phyloP scores from a whole-genome alignment of 2,113 vertebrate genomes.

The Rallus limicola region DNA sequence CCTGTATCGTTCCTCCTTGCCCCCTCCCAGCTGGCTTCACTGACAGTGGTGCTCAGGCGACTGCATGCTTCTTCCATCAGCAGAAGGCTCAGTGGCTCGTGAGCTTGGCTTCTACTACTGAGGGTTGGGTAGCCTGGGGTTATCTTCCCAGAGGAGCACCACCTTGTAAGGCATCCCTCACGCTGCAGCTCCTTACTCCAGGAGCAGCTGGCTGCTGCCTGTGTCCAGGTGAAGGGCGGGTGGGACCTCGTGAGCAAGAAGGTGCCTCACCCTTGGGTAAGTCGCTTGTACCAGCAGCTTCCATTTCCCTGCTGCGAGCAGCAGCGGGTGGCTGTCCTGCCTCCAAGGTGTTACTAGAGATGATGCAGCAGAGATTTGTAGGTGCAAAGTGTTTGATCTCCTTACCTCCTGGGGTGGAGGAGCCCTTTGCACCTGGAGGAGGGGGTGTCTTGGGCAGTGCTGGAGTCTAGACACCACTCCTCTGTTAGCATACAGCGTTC shows the following conservation, averaged over 20 bases:
- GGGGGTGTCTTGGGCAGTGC: rapidly evolving
- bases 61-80: not conserved
- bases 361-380: not conserved
- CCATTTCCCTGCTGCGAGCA: not conserved
- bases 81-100: not conserved
- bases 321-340: not conserved
- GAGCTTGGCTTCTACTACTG: not conserved
- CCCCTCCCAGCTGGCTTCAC: not conserved
- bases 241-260: not conserved
- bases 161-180: not conserved
- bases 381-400: not conserved
- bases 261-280: not conserved
- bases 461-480: not conserved
- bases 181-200: not conserved
- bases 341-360: not conserved
- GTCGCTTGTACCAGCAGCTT: not conserved
- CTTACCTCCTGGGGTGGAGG: not conserved
- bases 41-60: not conserved
- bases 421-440: not conserved
- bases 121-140: not conserved
- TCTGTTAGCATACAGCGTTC: not conserved
- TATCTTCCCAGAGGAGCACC: not conserved
- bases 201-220: not conserved
- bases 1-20: not conserved
- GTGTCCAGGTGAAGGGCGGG: not conserved